These are phyloP conservation scores for Maccullochella peelii DNA, from an alignment of 2,113 vertebrate species.

Conservation along the genomic window DNA sequence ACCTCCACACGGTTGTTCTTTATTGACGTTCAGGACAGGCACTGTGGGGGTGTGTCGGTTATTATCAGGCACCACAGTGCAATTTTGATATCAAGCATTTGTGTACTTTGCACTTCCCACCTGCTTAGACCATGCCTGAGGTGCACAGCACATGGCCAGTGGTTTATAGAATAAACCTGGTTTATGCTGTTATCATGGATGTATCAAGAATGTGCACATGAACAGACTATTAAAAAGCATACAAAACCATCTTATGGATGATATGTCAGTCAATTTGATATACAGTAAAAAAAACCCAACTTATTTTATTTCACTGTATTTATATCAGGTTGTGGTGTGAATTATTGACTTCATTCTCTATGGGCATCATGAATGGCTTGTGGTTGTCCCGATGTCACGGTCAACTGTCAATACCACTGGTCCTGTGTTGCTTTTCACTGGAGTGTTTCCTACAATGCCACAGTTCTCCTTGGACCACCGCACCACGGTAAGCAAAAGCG, in stretches of 20 bases:
- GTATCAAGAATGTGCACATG: background rate
- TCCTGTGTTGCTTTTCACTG: slow-evolving; percentile 12
- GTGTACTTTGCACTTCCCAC: background rate
- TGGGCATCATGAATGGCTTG: background rate
- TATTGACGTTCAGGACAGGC: slow-evolving; percentile 19
- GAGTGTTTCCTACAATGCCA: slow-evolving; percentile 14
- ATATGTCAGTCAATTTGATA: background rate
- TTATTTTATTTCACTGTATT: background rate
- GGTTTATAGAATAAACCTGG: background rate
- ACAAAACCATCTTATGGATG: background rate
- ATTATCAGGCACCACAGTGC: slow-evolving; percentile 29
- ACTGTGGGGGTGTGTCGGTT: slow-evolving; percentile 2
- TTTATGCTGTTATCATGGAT: slow-evolving; percentile 3
- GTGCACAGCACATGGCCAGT: background rate
- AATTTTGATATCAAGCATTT: slow-evolving; percentile 27
- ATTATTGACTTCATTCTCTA: background rate
- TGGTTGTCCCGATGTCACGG: background rate
- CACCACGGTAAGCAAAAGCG: slow-evolving; percentile 40
- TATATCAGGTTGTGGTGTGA: background rate
- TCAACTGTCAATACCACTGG: background rate
- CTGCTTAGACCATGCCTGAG: background rate
- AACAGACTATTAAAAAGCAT: background rate
- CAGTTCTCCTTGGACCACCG: slow-evolving; percentile 20
- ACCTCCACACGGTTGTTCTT: slow-evolving; percentile 3
- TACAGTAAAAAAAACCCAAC: background rate